Evolutionary conservation across 2,888 invertebrate species (phyloP), one percentile per base, ranked within the genome.

Genomic region (Megastigmus dorsalis): DNA sequence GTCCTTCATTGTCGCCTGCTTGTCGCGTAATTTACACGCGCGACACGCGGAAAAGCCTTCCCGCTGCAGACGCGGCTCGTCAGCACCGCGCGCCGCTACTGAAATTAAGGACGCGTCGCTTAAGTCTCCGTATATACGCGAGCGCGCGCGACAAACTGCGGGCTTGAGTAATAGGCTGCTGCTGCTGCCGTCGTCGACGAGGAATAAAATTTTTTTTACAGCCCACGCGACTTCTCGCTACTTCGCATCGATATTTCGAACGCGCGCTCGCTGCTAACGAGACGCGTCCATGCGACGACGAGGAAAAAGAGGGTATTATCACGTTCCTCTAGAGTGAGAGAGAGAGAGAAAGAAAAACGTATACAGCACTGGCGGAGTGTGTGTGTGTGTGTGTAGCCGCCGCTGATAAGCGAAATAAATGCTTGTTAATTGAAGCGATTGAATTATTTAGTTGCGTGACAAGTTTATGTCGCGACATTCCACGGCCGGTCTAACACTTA

Each of bases 1-100:
- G 77, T 76, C 75, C 76, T 74, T 76, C 77, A 72, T 77, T 66
- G 72, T 76, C 77, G 54, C 54, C 75, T 54, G 57, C 70, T 74
- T 76, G 60, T 54, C 43, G 60, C 52, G 74, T 63, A 65, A 74
- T 74, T 74, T 69, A 67, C 76, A 60, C 71, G 67, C 71, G 67
- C 70, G 55, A 63, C 43, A 26, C 43, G 60, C 33, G 52, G 41
- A 43, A 70, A 57, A 63, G 66, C 68, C 69, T 68, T 48, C 71
- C 30, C 43, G 59, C 52, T 50, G 20, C 41, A 28, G 60, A 54
- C n/a, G n/a, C n/a, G n/a, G n/a, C n/a, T n/a, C n/a, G n/a, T n/a
- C n/a, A n/a, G n/a, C n/a, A n/a, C n/a, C n/a, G n/a, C 69, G 70
- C 54, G 74, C 30, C 43, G 59, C 52, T 50, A 20, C 41, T 38